These are phyloP conservation scores for Phyto melanocephala DNA, from an alignment of 2,888 invertebrate genomes.

Conservation along the genomic window DNA sequence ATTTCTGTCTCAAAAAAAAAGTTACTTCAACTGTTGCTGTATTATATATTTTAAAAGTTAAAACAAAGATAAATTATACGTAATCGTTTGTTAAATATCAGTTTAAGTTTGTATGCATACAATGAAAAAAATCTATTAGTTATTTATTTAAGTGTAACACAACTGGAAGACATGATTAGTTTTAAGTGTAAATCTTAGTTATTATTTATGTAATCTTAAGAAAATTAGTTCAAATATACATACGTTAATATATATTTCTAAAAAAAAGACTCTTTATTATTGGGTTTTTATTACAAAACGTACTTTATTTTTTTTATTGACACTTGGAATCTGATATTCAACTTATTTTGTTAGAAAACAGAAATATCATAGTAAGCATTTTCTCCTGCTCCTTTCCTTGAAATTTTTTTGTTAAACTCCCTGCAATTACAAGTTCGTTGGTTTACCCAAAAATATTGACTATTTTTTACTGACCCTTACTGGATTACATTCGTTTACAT, in stretches of 20 bases:
- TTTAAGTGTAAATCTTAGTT: constrained; percentile 26
- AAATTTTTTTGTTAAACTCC: too few species aligned
- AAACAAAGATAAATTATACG: constrained; percentile 5
- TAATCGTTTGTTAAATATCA: constrained; percentile 51
- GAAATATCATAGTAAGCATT: too few species aligned
- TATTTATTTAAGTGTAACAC: constrained; percentile 50
- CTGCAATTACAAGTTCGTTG: too few species aligned
- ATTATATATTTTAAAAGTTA: constrained; percentile 22
- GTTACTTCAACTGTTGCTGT: constrained; percentile 5
- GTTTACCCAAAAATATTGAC: too few species aligned
- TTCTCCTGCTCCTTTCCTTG: too few species aligned
- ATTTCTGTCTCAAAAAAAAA: constrained; percentile 56
- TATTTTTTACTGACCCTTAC: too few species aligned
- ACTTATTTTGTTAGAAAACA: too few species aligned
- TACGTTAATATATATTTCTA: constrained; percentile 46
- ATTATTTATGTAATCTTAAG: constrained; percentile 43
- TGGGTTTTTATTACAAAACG: background rate
- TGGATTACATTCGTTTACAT: too few species aligned
- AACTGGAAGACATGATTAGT: constrained; percentile 70
- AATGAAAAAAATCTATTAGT: constrained; percentile 32
- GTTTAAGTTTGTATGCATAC: constrained; percentile 45
- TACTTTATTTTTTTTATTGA: too few species aligned
- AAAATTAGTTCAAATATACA: constrained; percentile 67
- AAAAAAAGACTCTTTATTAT: constrained; percentile 20
- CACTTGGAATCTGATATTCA: too few species aligned